phyloP scores from a whole-genome alignment of 1,140 invertebrate genomes.

The Orchestia grillus region DNA sequence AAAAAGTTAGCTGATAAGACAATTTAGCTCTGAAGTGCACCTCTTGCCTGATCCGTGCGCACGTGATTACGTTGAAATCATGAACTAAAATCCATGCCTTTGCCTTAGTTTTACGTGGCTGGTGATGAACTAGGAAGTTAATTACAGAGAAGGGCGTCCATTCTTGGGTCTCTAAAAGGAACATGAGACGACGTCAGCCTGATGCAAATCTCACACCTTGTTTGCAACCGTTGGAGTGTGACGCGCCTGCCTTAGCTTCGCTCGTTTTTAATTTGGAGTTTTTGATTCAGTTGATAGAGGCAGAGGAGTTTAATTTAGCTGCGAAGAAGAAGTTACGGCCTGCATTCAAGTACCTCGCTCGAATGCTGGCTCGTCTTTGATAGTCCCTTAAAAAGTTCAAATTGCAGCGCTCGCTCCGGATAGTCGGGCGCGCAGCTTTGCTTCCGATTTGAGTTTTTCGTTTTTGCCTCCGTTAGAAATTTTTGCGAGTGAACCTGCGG shows the following conservation, averaged over 20 bases:
- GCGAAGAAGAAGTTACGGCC: not conserved
- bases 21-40: not conserved
- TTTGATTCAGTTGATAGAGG: constrained; percentile 14
- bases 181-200: not conserved
- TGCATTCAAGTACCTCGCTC: not conserved
- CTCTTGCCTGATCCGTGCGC: not conserved
- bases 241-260: not conserved
- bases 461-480: not conserved
- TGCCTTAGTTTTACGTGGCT: no score
- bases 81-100: no score
- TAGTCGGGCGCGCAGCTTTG: not conserved
- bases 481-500: not conserved
- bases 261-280: constrained; percentile 27
- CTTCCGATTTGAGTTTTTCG: not conserved
- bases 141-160: no score
- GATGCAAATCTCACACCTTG: not conserved
- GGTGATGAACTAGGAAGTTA: no score
- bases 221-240: not conserved
- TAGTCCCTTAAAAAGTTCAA: constrained; percentile 45
- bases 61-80: not conserved
- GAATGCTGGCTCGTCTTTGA: constrained; percentile 13
- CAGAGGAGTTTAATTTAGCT: constrained; percentile 3
- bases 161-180: not conserved
- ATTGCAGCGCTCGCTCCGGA: not conserved
- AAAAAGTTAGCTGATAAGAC: not conserved